Evolutionary conservation across 2,888 invertebrate species (phyloP).

Genomic region (Hirtodrosophila alboralis): DNA sequence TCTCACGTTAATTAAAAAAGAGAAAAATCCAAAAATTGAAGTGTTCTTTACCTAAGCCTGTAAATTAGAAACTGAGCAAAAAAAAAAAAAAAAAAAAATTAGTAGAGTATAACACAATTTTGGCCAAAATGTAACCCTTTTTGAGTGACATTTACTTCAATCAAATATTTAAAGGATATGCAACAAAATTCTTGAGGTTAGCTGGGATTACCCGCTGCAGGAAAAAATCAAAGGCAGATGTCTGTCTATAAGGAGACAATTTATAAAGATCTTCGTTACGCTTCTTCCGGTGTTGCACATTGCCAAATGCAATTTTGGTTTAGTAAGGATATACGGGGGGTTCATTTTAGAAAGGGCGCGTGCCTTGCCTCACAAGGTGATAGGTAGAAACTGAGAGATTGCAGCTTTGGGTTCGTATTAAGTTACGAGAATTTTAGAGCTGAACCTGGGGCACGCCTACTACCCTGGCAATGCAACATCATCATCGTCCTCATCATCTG

Average conservation of each 20-base stretch:
- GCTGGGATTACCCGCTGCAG: slow-evolving; percentile 6
- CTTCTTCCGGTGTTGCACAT: slow-evolving; percentile 66
- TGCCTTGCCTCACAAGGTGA: slow-evolving; percentile 33
- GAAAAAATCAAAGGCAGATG: slow-evolving; percentile 49
- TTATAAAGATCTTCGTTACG: slow-evolving; percentile 20
- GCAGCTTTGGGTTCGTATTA: slow-evolving; percentile 69
- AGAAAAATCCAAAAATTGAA: slow-evolving; percentile 17
- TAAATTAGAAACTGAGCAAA: not conserved
- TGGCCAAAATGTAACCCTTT: no score
- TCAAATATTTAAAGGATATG: slow-evolving; percentile 36
- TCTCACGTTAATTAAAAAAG: slow-evolving; percentile 72
- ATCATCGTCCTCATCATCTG: slow-evolving; percentile 41
- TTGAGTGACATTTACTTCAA: slow-evolving; percentile 67
- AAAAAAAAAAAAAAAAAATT: not conserved
- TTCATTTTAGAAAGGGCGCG: slow-evolving; percentile 62
- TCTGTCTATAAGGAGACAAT: slow-evolving; percentile 37
- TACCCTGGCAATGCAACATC: slow-evolving; percentile 24
- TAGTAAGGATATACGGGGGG: no score
- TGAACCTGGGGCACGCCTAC: slow-evolving; percentile 55
- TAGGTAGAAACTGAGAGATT: slow-evolving; percentile 13
- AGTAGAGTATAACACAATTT: slow-evolving; percentile 59
- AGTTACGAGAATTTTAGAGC: slow-evolving; percentile 64
- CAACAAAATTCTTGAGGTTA: slow-evolving; percentile 38
- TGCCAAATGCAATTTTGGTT: slow-evolving; percentile 55
- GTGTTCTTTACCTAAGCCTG: slow-evolving; percentile 13